Percentiles rank a stretch among this genome's conserved stretches.
phyloP scores from a whole-genome alignment of 1,140 invertebrate genomes.

The Heliconius hermathena region DNA sequence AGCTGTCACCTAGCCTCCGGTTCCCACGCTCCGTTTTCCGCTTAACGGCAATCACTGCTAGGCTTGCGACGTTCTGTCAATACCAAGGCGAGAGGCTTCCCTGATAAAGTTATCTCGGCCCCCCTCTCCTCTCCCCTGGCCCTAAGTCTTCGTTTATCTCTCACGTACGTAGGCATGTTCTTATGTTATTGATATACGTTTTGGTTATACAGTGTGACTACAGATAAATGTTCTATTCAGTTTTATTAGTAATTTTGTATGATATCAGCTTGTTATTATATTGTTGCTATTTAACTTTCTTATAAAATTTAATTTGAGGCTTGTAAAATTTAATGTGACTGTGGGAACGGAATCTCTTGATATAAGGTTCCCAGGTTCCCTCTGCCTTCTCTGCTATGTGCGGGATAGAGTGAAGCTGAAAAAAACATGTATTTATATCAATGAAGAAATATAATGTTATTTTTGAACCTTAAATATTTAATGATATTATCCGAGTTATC shows the following conservation, averaged over 20 bases:
- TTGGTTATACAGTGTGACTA: slow-evolving; percentile 22
- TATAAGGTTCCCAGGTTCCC: no score
- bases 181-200: slow-evolving; percentile 22
- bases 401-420: no score
- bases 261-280: neutral
- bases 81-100: slow-evolving; percentile 75
- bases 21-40: slow-evolving; percentile 67
- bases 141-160: slow-evolving; percentile 70
- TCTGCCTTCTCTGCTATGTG: no score
- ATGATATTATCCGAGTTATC: slow-evolving; percentile 66
- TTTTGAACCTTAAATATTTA: slow-evolving; percentile 48
- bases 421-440: neutral
- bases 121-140: slow-evolving; percentile 45
- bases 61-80: slow-evolving; percentile 75
- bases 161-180: slow-evolving; percentile 53
- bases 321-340: no score
- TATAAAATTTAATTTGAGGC: neutral
- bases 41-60: slow-evolving; percentile 75
- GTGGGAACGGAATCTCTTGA: no score
- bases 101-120: slow-evolving; percentile 78
- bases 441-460: neutral
- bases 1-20: slow-evolving; percentile 61
- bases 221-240: slow-evolving; percentile 9
- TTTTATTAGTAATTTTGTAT: neutral
- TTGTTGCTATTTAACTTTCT: neutral